phyloP scores from a whole-genome alignment of 2,888 invertebrate species.

The Encarsia formosa region DNA sequence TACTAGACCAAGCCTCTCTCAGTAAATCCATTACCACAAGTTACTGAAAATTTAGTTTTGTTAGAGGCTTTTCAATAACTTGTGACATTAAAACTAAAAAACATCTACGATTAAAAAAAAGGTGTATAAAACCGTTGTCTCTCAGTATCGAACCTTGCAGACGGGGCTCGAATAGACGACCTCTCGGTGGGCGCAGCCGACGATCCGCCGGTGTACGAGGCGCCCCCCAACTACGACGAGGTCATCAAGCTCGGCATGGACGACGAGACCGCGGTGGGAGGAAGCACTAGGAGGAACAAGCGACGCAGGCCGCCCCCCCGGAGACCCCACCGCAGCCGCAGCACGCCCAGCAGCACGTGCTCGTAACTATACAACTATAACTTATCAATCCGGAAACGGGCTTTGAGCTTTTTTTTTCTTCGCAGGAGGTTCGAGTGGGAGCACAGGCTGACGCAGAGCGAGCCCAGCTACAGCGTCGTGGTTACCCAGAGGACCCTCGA shows the following conservation, averaged over 20 bases:
- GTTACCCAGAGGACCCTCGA: too few relatives aligned
- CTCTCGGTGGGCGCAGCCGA: conserved; percentile 61
- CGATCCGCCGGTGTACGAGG: conserved; percentile 67
- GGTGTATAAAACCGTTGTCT: too few relatives aligned
- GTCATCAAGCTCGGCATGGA: conserved; percentile 59
- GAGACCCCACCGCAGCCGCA: conserved; percentile 35
- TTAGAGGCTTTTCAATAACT: too few relatives aligned
- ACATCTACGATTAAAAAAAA: too few relatives aligned
- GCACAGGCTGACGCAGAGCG: conserved; percentile 27
- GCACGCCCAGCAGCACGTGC: conserved; percentile 34
- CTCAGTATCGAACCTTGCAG: conserved; percentile 48
- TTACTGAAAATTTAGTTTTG: too few relatives aligned
- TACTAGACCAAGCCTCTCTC: too few relatives aligned
- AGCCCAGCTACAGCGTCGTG: too few relatives aligned
- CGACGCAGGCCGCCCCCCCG: conserved; percentile 27
- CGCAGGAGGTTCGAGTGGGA: conserved; percentile 27
- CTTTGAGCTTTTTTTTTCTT: not conserved
- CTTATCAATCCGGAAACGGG: not conserved
- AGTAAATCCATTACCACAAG: too few relatives aligned
- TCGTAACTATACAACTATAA: conserved; percentile 35
- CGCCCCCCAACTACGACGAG: conserved; percentile 69
- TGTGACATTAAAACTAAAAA: too few relatives aligned
- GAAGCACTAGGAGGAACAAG: conserved; percentile 36
- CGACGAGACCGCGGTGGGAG: conserved; percentile 41
- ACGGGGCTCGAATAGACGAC: conserved; percentile 53